A percentile compares a stretch with the other conserved stretches of the same genome.
phyloP scores from a whole-genome alignment of 2,113 vertebrate species.

The Propithecus coquereli region DNA sequence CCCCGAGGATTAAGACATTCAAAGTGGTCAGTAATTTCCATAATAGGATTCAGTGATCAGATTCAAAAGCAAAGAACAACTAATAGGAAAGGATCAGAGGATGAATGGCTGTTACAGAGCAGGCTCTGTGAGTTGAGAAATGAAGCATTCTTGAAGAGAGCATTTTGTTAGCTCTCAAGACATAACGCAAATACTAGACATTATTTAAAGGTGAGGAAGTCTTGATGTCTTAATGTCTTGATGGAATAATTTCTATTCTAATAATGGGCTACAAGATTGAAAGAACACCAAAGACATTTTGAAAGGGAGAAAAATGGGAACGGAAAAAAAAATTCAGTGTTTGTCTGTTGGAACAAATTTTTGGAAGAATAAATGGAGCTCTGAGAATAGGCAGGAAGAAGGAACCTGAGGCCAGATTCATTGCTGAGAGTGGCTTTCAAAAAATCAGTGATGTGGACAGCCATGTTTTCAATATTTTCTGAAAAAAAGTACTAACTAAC shows the following conservation, averaged over 20 bases:
- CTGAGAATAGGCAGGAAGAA: neutral
- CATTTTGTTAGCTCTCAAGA: neutral
- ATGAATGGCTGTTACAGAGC: neutral
- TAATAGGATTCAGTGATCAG: conserved; percentile 68
- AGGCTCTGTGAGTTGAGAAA: neutral
- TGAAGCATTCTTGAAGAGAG: neutral
- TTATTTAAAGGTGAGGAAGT: neutral
- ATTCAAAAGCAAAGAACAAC: conserved; percentile 56
- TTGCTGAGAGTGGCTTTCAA: neutral
- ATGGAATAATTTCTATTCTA: neutral
- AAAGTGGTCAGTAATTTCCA: conserved; percentile 69
- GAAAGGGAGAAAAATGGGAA: neutral
- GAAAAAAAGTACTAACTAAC: neutral
- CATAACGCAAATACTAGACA: neutral
- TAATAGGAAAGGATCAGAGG: conserved; percentile 18
- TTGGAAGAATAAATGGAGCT: neutral
- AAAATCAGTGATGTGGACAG: neutral
- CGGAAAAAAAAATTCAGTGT: neutral
- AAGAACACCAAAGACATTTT: neutral
- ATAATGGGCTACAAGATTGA: neutral
- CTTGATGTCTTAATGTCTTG: neutral
- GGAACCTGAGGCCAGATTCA: neutral
- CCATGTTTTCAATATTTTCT: neutral
- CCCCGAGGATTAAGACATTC: conserved; percentile 64
- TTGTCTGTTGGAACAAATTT: neutral